Evolutionary conservation across 2,888 invertebrate species (phyloP), one percentile per base, ranked within the genome.

Genomic region (Torymus auratus): DNA sequence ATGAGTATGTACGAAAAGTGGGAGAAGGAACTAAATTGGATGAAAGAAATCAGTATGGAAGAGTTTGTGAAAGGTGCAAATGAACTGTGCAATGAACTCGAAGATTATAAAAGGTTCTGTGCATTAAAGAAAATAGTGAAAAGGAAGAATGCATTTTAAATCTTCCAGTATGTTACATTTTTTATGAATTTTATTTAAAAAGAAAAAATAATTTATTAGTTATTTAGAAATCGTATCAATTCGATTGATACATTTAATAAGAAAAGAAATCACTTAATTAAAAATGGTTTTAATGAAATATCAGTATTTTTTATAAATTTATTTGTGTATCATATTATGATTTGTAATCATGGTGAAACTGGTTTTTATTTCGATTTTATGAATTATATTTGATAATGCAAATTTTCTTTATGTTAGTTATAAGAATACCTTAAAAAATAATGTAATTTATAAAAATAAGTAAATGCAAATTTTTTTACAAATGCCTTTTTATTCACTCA

Each of bases 11-110:
- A 17, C 5, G 61, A 79, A 5, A 73, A 73, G 68, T 79, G 58
- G 65, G 73, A 73, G 14, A 79, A 79, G 15, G 76, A 80, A 23
- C 72, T 82, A n/a, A 78, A 71, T 64, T 67, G 70, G 13, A 78
- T 74, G 5, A 80, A 75, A 13, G 75, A 80, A 58, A 81, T 83
- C n/a, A 83, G 78, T 65, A 81, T 81, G 80, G 80, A 83, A 3
- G 82, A 83, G 41, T 83, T 83, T 75, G 70, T 73, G 0, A 71
- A 78, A 58, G 20, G 78, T 69, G 78, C 72, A 17, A 65, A 81
- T 68, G 75, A 78, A 41, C 52, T 83, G 15, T 83, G 82, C 28
- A 64, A 12, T 23, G 82, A 83, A 15, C 78, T 83, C 4, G 68
- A 73, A n/a, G 68, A 75, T 28, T 76, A 79, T 50, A 80, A 78